Evolutionary conservation across 2,797 vertebrate species (phyloP).

Genomic region (Carduelis carduelis): DNA sequence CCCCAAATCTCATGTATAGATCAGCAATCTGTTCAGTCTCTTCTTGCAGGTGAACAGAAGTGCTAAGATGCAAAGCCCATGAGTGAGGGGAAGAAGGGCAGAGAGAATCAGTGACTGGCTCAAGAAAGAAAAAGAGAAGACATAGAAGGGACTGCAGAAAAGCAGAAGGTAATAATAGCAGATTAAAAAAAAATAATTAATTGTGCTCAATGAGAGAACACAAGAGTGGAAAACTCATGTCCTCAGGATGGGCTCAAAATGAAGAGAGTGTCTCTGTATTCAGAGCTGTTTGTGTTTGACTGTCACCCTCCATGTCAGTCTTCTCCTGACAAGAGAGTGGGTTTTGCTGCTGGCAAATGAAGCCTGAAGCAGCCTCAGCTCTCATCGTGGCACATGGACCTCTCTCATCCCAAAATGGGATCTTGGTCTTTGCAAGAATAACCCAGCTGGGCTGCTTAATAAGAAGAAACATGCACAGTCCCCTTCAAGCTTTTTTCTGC

Average conservation of each 20-base stretch:
- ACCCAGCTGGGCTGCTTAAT: background rate
- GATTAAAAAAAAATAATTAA: background rate
- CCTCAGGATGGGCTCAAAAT: background rate
- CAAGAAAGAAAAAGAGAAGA: background rate
- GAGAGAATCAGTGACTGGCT: background rate
- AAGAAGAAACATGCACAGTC: background rate
- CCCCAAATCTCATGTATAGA: background rate
- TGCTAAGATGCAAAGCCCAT: background rate
- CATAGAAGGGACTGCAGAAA: background rate
- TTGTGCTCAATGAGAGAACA: background rate
- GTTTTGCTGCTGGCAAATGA: background rate
- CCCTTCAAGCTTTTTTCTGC: background rate
- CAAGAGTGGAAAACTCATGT: background rate
- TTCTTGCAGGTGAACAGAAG: background rate
- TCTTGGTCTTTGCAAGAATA: background rate
- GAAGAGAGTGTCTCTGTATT: background rate
- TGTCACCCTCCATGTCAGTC: background rate
- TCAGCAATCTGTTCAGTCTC: background rate
- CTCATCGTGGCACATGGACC: accelerated
- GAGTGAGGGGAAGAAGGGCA: background rate
- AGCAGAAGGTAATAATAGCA: background rate
- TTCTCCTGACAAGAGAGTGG: background rate
- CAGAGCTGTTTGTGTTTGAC: background rate
- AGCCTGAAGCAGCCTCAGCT: background rate
- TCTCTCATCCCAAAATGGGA: background rate